These are phyloP conservation scores for Lasiurus cinereus DNA, from an alignment of 2,113 vertebrate genomes.

Conservation along the genomic window DNA sequence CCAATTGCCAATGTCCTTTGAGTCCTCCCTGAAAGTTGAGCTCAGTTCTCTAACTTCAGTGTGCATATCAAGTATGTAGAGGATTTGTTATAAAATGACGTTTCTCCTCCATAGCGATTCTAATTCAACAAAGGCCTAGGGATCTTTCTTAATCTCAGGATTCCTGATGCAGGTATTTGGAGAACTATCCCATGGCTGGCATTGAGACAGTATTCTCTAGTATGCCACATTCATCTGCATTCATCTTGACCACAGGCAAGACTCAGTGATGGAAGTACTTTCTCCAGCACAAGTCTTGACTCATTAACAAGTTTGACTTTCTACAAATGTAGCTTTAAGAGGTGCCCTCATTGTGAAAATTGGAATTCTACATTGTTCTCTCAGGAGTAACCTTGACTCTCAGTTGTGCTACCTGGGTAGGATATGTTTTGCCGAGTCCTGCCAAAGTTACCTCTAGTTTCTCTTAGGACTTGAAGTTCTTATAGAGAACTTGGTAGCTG, in stretches of 20 bases:
- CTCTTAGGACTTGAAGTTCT: neutral
- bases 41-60: neutral
- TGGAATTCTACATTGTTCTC: neutral
- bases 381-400: neutral
- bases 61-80: neutral
- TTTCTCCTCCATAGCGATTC: neutral
- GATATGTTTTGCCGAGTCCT: neutral
- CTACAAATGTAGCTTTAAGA: neutral
- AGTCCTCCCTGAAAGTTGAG: neutral
- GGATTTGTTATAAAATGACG: neutral
- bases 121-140: neutral
- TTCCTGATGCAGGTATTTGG: neutral
- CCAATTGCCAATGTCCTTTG: neutral
- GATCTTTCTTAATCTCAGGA: neutral
- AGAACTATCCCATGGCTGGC: neutral
- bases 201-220: neutral
- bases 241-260: neutral
- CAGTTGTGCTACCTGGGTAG: neutral
- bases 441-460: neutral
- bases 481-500: neutral
- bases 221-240: neutral
- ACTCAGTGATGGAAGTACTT: neutral
- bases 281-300: neutral
- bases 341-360: neutral
- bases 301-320: neutral